A percentile compares a stretch with the other conserved stretches of the same genome.
phyloP scores from a whole-genome alignment of 2,888 invertebrate genomes.

The Acleris sparsana region DNA sequence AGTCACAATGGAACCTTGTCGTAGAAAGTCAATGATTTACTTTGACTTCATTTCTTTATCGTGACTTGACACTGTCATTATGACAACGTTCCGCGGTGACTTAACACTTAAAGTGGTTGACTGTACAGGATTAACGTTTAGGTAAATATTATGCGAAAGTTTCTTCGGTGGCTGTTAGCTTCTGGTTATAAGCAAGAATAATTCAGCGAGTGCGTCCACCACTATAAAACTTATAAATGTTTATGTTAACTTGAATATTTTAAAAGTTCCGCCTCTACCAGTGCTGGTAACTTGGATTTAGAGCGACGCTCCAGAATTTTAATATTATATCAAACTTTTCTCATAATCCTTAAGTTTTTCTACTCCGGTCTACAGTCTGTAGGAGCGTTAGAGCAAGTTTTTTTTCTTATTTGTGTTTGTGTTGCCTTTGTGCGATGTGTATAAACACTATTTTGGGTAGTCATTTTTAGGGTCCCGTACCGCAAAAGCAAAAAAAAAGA shows the following conservation, averaged over 20 bases:
- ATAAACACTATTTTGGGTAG: no score
- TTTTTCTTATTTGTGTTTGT: no score
- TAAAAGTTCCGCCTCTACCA: conserved; percentile 19
- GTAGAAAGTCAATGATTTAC: no score
- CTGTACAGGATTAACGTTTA: conserved; percentile 14
- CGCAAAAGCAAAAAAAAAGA: no score
- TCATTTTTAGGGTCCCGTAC: no score
- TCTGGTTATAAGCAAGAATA: conserved; percentile 44
- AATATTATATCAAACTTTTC: conserved; percentile 31
- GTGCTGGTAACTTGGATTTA: conserved; percentile 6
- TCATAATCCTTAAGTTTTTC: conserved; percentile 26
- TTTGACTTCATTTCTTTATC: no score
- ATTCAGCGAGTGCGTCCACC: conserved; percentile 38
- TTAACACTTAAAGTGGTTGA: no score
- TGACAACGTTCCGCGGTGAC: no score
- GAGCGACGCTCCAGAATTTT: conserved; percentile 15
- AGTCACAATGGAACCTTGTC: no score
- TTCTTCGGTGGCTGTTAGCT: conserved; percentile 39
- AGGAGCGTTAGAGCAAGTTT: neutral
- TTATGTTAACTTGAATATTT: conserved; percentile 36
- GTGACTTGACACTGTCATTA: no score
- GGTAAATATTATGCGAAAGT: conserved; percentile 52
- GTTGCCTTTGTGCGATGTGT: no score
- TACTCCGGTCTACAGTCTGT: conserved; percentile 5
- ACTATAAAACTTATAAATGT: conserved; percentile 34